phyloP scores from a whole-genome alignment of 1,140 invertebrate species.

The Dinothrombium tinctorium region DNA sequence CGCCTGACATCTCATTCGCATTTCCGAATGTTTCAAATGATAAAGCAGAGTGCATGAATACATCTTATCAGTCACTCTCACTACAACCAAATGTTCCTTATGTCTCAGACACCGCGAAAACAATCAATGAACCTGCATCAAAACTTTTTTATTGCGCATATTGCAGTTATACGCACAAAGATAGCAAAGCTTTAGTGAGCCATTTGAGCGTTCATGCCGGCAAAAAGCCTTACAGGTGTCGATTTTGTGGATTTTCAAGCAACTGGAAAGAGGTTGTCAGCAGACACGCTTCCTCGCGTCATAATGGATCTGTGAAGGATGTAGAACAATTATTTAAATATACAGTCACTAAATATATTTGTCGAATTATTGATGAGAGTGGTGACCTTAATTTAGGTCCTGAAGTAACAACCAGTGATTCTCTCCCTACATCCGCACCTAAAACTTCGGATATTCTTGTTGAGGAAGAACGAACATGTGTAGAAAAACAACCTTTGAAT shows the following conservation, averaged over 20 bases:
- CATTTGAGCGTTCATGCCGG: conserved; percentile 21
- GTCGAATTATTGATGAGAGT: conserved; percentile 1
- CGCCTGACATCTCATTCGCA: conserved; percentile 13
- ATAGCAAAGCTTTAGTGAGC: conserved; percentile 33
- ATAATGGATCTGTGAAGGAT: conserved; percentile 10
- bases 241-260: conserved; percentile 44
- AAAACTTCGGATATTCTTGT: neutral
- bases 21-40: conserved; percentile 13
- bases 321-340: conserved; percentile 14
- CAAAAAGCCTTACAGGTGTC: conserved; percentile 33
- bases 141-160: conserved; percentile 16
- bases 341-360: conserved; percentile 5
- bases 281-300: conserved; percentile 9
- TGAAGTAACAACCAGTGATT: neutral
- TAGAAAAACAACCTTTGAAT: neutral
- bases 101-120: neutral
- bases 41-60: conserved; percentile 15
- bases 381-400: conserved; percentile 3
- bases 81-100: conserved; percentile 13
- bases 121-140: conserved; percentile 16
- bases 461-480: neutral
- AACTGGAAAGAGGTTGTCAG: conserved; percentile 54
- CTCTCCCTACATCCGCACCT: neutral
- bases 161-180: conserved; percentile 28
- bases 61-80: neutral